Conservation (phyloP, 2,888 invertebrate species). For the Ichneumoninae sp. region DNA sequence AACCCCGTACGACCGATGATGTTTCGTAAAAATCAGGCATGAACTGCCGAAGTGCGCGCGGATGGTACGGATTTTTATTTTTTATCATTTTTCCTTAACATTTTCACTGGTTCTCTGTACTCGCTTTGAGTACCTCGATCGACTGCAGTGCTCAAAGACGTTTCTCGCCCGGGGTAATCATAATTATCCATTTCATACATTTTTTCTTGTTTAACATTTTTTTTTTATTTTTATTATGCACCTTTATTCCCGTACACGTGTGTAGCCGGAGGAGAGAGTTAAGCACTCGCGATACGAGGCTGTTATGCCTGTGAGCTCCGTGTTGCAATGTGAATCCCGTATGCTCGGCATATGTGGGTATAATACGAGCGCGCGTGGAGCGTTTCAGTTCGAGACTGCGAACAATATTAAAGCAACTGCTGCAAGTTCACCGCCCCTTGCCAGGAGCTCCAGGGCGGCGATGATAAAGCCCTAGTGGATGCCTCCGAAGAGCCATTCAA, state of each 20-base stretch:
- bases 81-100: too few species aligned
- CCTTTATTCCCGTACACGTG: neutral
- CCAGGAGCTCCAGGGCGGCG: conserved; percentile 44
- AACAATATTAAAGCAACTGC: conserved; percentile 61
- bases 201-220: neutral
- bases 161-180: too few species aligned
- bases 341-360: conserved; percentile 11
- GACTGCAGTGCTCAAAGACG: too few species aligned
- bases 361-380: conserved; percentile 13
- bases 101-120: too few species aligned
- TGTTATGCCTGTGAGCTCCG: conserved; percentile 15
- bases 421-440: conserved; percentile 29
- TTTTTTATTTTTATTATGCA: neutral
- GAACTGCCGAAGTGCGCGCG: too few species aligned
- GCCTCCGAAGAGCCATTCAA: conserved; percentile 72
- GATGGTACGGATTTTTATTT: too few species aligned
- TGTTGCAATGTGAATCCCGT: neutral
- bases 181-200: too few species aligned
- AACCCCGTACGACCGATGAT: too few species aligned
- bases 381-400: conserved; percentile 41
- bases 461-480: conserved; percentile 68
- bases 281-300: conserved; percentile 26
- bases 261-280: neutral
- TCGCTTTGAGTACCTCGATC: too few species aligned
- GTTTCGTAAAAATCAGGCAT: too few species aligned